Evolutionary conservation across 2,113 vertebrate genomes (phyloP), one percentile per base, ranked within the genome.

Genomic region (Reinhardtius hippoglossoides): DNA sequence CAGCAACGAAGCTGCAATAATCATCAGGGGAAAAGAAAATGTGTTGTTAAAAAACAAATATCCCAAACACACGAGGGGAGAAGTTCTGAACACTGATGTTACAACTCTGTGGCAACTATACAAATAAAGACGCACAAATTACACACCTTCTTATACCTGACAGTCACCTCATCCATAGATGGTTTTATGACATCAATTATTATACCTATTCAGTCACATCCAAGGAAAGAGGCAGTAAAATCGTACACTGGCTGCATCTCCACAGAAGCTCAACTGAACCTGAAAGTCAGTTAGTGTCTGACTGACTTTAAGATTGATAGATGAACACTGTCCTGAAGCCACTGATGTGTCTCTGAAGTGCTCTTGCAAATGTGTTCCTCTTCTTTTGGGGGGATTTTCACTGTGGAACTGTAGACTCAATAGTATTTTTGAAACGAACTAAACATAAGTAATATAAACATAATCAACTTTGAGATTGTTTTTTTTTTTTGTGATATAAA

Each of bases 81-180:
- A 21, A 58, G 52, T 13, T n/a, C 44, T 52, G 35, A 64, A 70
- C 23, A 59, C 27, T 52, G 23, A 42, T 44, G 20, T 12, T 16
- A 18, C 12, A 24, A 52, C 40, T 24, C 16, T 67, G 24, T 31
- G 42, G 35, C 35, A 46, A 54, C 9, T 1, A 9, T 46, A 57
- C 40, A 76, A 67, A 76, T 37, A 44, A 68, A 62, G 26, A 12
- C 0, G 1, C 61, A 31, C 50, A 65, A 59, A 50, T 48, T n/a
- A 14, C 65, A 54, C 5, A 27, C 7, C 48, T 42, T 58, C 9
- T 52, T 61, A 66, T 23, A 9, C 8, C 20, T 58, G 50, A n/a
- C 50, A 54, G 50, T 54, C 50, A n/a, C 50, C 2, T 9, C 14
- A 46, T 21, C 18, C 18, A 62, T 3, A 31, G 26, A 60, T 26